These are phyloP conservation scores for Dufourea novaeangliae DNA, from an alignment of 1,140 invertebrate genomes.

Conservation along the genomic window DNA sequence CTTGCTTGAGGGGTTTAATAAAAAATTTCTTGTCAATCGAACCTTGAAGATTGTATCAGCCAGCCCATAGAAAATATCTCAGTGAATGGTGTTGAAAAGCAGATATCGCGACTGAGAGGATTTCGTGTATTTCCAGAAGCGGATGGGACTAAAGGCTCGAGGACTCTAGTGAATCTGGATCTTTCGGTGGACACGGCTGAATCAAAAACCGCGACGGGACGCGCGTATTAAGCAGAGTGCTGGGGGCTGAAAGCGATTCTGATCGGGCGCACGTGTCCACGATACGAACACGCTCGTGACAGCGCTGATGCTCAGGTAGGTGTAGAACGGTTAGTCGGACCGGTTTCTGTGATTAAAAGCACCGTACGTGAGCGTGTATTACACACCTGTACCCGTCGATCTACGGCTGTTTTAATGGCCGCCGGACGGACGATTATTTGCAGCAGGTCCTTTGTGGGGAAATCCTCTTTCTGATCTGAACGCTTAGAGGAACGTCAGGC, in stretches of 20 bases:
- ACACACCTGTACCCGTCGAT: background rate
- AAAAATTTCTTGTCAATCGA: no score
- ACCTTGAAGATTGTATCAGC: no score
- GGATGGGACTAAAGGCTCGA: background rate
- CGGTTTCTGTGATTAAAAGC: slow-evolving; percentile 5
- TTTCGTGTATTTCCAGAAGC: slow-evolving; percentile 8
- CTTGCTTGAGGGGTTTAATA: no score
- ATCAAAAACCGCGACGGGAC: background rate
- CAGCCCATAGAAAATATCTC: no score
- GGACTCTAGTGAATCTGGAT: slow-evolving; percentile 13
- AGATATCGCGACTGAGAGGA: no score
- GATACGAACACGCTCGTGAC: slow-evolving; percentile 11
- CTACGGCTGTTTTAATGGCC: background rate
- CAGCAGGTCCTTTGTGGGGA: background rate
- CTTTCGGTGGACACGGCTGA: no score
- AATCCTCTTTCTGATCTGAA: no score
- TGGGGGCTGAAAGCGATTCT: slow-evolving; percentile 9
- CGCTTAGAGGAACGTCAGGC: no score
- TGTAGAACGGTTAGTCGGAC: background rate
- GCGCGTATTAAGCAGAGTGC: background rate
- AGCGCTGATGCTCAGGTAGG: slow-evolving; percentile 33
- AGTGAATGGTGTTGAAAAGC: background rate
- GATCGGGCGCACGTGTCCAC: slow-evolving; percentile 37
- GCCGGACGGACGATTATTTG: background rate
- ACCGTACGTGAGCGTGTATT: slow-evolving; percentile 4